Conservation (phyloP, 1,140 invertebrate genomes). For the Drosophila obscura region DNA sequence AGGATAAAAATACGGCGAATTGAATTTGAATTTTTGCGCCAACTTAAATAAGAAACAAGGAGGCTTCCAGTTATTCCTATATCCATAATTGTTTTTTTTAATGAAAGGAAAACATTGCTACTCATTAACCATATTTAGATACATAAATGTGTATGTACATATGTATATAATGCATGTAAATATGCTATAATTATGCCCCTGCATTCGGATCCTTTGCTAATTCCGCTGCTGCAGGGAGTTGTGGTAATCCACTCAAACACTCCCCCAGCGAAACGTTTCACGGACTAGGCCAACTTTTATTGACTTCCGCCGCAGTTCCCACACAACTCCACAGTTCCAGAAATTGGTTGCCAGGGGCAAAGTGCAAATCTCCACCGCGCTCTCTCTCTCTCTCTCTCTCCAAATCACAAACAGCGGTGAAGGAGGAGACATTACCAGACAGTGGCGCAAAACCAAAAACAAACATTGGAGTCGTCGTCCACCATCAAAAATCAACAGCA, state of each 20-base stretch:
- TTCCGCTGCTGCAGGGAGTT: conserved; percentile 42
- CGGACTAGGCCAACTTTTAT: conserved; percentile 74
- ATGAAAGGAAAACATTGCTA: no score
- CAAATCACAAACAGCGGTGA: conserved; percentile 38
- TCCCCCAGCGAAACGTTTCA: conserved; percentile 27
- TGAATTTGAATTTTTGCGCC: neutral
- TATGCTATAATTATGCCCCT: neutral
- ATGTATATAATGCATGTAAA: no score
- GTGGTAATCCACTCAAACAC: conserved; percentile 45
- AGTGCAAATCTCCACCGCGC: conserved; percentile 60
- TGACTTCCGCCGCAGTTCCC: conserved; percentile 63
- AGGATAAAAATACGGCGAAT: neutral
- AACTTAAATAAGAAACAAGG: no score
- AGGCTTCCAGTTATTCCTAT: no score
- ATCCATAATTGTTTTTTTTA: no score
- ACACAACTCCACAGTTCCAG: conserved; percentile 4
- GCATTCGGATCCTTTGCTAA: conserved; percentile 35
- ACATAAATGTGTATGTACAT: no score
- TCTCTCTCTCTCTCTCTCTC: neutral
- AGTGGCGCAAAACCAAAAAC: conserved; percentile 48
- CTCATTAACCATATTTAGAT: no score
- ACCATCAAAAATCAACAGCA: conserved; percentile 63
- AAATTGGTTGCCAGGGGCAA: conserved; percentile 41
- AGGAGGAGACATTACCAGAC: neutral
- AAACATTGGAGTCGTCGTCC: conserved; percentile 47